Evolutionary conservation across 2,113 vertebrate species (phyloP).

Genomic region (Diglossa brunneiventris): DNA sequence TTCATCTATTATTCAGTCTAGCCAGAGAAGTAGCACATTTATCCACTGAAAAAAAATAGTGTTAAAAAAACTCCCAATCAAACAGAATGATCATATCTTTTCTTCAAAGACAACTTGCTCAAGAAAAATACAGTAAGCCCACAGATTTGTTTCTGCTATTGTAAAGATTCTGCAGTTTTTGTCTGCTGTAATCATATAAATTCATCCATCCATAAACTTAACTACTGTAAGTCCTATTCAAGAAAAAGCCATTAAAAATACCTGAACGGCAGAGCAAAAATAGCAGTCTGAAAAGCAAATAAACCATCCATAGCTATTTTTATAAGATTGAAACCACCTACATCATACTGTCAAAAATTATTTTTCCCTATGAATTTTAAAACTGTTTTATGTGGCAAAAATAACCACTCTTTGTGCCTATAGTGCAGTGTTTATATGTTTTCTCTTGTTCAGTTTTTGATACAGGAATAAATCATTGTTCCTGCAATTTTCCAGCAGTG

Average conservation of each 20-base stretch:
- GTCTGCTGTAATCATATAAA: not conserved
- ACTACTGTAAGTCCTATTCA: not conserved
- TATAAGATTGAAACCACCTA: not conserved
- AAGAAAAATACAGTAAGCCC: not conserved
- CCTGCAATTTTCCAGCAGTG: not conserved
- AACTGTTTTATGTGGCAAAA: constrained; percentile 12
- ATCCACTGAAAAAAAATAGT: not conserved
- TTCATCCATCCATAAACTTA: not conserved
- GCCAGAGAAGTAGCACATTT: not conserved
- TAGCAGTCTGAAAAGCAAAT: not conserved
- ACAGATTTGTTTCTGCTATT: not conserved
- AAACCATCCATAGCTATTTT: not conserved
- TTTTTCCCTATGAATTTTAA: constrained; percentile 18
- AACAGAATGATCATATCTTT: not conserved
- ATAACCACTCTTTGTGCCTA: constrained; percentile 18
- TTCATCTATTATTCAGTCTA: not conserved
- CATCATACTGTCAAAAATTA: not conserved
- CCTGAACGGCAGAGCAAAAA: not conserved
- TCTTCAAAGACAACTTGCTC: not conserved
- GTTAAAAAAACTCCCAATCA: not conserved
- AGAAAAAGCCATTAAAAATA: not conserved
- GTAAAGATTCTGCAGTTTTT: not conserved
- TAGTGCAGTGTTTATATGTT: constrained; percentile 9
- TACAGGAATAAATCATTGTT: not conserved
- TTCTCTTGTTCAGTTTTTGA: not conserved